A percentile compares a stretch with the other conserved stretches of the same genome.
These are phyloP conservation scores for Tylochromis polylepis DNA, from an alignment of 2,113 vertebrate species.

Conservation along the genomic window DNA sequence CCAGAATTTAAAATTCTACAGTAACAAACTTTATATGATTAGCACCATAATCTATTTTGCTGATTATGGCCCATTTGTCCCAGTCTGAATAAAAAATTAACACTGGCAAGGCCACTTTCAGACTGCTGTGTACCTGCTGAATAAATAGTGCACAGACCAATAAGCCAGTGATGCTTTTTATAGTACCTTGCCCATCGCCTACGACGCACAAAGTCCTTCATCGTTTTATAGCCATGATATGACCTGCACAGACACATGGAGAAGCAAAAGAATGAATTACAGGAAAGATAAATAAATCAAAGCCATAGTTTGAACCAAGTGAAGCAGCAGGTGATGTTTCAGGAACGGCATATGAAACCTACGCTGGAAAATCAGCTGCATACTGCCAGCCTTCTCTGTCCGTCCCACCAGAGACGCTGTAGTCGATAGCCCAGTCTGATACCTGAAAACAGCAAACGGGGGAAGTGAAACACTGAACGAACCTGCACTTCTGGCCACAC, in stretches of 20 bases:
- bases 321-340: neutral
- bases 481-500: neutral
- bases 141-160: neutral
- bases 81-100: neutral
- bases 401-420: slow-evolving; percentile 78
- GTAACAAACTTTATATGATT: neutral
- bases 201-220: slow-evolving; percentile 95
- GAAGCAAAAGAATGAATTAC: neutral
- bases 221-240: slow-evolving; percentile 91
- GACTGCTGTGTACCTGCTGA: neutral
- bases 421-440: slow-evolving; percentile 90
- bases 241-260: slow-evolving; percentile 72
- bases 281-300: neutral
- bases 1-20: neutral
- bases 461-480: neutral
- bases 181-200: slow-evolving; percentile 92
- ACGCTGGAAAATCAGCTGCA: slow-evolving; percentile 94
- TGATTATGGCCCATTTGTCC: neutral
- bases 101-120: neutral
- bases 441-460: slow-evolving; percentile 68
- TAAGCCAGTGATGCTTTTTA: neutral
- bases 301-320: neutral
- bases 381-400: slow-evolving; percentile 97
- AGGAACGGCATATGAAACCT: slow-evolving; percentile 47
- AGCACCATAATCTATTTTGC: neutral